Evolutionary conservation across 1,140 invertebrate genomes (phyloP).

Genomic region (Delia radicum): DNA sequence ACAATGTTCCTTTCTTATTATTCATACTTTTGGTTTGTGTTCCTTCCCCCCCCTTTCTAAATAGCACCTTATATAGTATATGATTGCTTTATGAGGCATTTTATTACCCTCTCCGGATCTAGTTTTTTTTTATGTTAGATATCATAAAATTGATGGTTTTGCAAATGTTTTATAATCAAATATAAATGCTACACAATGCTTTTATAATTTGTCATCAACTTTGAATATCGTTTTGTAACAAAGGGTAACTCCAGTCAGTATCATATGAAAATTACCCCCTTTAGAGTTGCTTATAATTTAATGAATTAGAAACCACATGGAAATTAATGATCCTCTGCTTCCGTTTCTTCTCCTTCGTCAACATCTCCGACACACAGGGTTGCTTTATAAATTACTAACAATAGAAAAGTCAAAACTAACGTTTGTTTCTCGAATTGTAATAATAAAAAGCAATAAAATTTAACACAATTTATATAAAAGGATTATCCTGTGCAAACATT

Average conservation of each 20-base stretch:
- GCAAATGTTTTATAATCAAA: conserved; percentile 8
- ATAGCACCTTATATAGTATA: background rate
- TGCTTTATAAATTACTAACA: background rate
- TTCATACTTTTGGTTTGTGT: background rate
- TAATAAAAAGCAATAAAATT: conserved; percentile 30
- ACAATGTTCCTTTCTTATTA: conserved; percentile 10
- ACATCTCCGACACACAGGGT: background rate
- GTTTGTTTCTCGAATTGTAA: conserved; percentile 8
- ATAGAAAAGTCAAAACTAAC: background rate
- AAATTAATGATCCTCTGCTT: conserved; percentile 29
- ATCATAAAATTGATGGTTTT: conserved; percentile 11
- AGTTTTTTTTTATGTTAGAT: background rate
- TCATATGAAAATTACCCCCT: conserved; percentile 15
- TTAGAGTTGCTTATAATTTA: conserved; percentile 26
- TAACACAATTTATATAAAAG: conserved; percentile 30
- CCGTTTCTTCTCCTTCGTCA: too few species aligned
- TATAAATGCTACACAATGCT: conserved; percentile 23
- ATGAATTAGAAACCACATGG: conserved; percentile 30
- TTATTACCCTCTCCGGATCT: conserved; percentile 10
- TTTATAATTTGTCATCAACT: conserved; percentile 24
- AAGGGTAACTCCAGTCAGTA: background rate
- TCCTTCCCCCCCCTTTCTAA: background rate
- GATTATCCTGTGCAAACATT: conserved; percentile 28
- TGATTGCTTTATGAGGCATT: conserved; percentile 23
- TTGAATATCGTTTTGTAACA: background rate